Conservation (phyloP, 2,113 vertebrate species). For the Bucco capensis region DNA sequence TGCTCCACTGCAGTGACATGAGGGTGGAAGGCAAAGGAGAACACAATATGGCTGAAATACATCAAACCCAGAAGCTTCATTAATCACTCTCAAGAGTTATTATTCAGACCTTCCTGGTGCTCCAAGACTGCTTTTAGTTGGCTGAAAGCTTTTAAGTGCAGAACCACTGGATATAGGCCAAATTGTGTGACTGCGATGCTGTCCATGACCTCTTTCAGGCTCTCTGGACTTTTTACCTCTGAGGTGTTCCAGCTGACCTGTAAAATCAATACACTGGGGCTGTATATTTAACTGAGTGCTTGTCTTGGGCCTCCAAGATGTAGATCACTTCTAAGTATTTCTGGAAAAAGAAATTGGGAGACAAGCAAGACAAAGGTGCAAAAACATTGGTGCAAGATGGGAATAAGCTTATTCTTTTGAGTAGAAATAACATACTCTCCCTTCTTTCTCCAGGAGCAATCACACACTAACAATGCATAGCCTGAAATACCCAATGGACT, state of each 20-base stretch:
- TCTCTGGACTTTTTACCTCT: slow-evolving; percentile 46
- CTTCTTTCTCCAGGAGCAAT: not conserved
- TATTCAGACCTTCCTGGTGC: slow-evolving; percentile 27
- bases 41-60: not conserved
- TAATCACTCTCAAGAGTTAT: slow-evolving; percentile 27
- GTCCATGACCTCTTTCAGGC: slow-evolving; percentile 9
- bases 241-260: slow-evolving; percentile 31
- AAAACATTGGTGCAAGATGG: not conserved
- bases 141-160: slow-evolving; percentile 34
- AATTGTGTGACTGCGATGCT: slow-evolving; percentile 20
- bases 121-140: slow-evolving; percentile 38
- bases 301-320: not conserved
- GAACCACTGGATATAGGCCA: slow-evolving; percentile 43
- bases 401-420: not conserved
- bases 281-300: not conserved
- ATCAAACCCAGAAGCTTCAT: slow-evolving; percentile 16
- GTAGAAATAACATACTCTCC: not conserved
- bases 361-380: not conserved
- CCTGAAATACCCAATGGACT: not conserved
- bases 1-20: accelerated
- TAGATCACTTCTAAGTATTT: not conserved
- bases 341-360: not conserved
- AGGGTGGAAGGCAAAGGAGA: not conserved
- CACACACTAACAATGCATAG: accelerated
- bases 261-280: slow-evolving; percentile 11